A percentile compares a stretch with the other conserved stretches of the same genome.
Evolutionary conservation across 2,888 invertebrate genomes (phyloP).

Genomic region (Notodonta dromedarius): DNA sequence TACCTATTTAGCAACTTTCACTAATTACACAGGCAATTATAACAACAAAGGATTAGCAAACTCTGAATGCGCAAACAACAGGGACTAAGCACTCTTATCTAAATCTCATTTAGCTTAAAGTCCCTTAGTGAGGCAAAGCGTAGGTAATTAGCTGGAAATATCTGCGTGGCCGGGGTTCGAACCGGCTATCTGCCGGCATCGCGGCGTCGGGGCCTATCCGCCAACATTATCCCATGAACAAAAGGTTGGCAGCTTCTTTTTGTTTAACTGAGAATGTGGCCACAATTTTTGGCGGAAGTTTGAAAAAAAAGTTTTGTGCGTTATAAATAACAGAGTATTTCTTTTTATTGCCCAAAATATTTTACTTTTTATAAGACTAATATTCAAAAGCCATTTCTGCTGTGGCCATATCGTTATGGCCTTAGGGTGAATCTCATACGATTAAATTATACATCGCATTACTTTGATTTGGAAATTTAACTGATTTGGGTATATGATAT

Average conservation of each 20-base stretch:
- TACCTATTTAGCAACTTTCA: not conserved
- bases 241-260: constrained; percentile 49
- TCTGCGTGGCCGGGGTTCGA: constrained; percentile 59
- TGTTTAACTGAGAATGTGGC: constrained; percentile 41
- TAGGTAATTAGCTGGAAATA: constrained; percentile 70
- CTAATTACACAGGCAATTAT: constrained; percentile 11
- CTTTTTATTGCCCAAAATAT: constrained; percentile 12
- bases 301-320: constrained; percentile 31
- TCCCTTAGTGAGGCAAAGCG: constrained; percentile 45
- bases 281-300: constrained; percentile 23
- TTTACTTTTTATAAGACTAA: not conserved
- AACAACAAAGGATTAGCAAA: constrained; percentile 23
- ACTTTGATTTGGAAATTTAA: too few species aligned
- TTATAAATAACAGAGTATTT: constrained; percentile 20
- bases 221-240: constrained; percentile 58
- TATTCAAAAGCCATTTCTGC: too few species aligned
- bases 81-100: constrained; percentile 41
- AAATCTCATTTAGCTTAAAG: constrained; percentile 35
- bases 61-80: constrained; percentile 34
- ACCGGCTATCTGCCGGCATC: constrained; percentile 70
- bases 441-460: too few species aligned
- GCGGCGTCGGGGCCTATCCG: constrained; percentile 55
- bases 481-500: too few species aligned
- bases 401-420: too few species aligned
- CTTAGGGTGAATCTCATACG: too few species aligned